Conservation (phyloP, 2,888 invertebrate genomes). For the Drosophila neonasuta region DNA sequence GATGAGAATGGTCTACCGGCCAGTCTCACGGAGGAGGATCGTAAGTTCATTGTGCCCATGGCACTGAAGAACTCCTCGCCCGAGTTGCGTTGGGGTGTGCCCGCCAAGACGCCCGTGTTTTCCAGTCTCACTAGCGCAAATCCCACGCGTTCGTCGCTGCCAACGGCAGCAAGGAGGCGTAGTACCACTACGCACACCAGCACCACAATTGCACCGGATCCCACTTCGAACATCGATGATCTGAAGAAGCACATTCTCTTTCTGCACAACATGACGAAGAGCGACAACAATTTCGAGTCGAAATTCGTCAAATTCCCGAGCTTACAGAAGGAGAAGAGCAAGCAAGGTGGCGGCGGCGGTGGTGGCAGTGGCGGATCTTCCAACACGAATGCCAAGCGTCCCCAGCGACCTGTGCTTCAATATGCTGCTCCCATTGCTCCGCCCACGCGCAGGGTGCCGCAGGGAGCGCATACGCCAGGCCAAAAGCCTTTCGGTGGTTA, state of each 20-base stretch:
- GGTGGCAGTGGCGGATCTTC: conserved; percentile 11
- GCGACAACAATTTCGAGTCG: conserved; percentile 81
- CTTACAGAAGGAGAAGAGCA: conserved; percentile 77
- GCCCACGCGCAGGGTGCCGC: conserved; percentile 71
- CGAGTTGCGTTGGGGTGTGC: conserved; percentile 69
- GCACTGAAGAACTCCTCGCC: conserved; percentile 81
- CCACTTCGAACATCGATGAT: conserved; percentile 81
- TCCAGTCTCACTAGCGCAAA: conserved; percentile 49
- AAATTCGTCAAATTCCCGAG: conserved; percentile 82
- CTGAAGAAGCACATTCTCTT: conserved; percentile 82
- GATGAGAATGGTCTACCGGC: conserved; percentile 81
- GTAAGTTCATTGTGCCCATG: conserved; percentile 82
- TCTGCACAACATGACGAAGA: conserved; percentile 81
- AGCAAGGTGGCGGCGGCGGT: conserved; percentile 27
- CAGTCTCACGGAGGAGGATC: conserved; percentile 81
- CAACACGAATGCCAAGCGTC: conserved; percentile 55
- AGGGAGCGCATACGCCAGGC: conserved; percentile 58
- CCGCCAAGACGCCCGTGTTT: conserved; percentile 41
- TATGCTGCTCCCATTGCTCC: conserved; percentile 79
- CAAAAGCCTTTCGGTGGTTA: conserved; percentile 71
- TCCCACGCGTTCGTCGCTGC: conserved; percentile 49
- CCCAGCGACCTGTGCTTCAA: conserved; percentile 72
- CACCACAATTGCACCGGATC: conserved; percentile 60
- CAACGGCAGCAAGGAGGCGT: conserved; percentile 37
- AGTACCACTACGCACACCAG: conserved; percentile 51